Evolutionary conservation across 1,140 invertebrate genomes (phyloP).

Genomic region (Agrypnia vestita): DNA sequence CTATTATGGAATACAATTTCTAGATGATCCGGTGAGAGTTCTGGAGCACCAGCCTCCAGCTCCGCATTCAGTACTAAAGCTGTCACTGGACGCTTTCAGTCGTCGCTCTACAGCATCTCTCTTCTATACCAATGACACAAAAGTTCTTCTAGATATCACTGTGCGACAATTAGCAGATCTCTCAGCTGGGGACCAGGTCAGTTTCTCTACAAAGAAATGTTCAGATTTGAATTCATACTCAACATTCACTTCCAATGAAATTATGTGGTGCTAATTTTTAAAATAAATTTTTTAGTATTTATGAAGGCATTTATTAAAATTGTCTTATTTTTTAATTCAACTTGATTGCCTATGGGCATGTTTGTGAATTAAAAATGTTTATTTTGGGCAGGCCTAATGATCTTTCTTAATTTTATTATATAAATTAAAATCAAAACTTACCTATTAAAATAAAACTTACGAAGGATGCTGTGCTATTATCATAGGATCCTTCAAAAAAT

Average conservation of each 20-base stretch:
- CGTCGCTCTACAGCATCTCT: conserved; percentile 83
- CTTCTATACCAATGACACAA: conserved; percentile 95
- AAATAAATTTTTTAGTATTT: too few relatives aligned
- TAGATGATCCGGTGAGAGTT: conserved; percentile 90
- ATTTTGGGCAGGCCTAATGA: not conserved
- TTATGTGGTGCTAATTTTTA: too few relatives aligned
- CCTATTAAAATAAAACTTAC: too few relatives aligned
- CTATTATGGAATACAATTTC: conserved; percentile 55
- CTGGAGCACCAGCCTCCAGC: conserved; percentile 87
- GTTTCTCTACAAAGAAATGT: not conserved
- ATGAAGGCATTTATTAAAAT: too few relatives aligned
- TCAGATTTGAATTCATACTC: not conserved
- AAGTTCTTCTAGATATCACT: conserved; percentile 93
- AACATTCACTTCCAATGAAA: too few relatives aligned
- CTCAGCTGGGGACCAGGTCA: conserved; percentile 88
- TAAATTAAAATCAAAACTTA: too few relatives aligned
- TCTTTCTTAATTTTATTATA: not conserved
- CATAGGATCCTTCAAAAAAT: too few relatives aligned
- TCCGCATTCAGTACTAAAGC: conserved; percentile 89
- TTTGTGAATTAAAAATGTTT: not conserved
- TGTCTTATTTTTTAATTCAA: too few relatives aligned
- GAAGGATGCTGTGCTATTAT: too few relatives aligned
- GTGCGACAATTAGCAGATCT: conserved; percentile 90
- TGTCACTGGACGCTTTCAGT: conserved; percentile 89
- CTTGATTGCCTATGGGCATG: too few relatives aligned